A percentile compares a stretch with the other conserved stretches of the same genome.
phyloP scores from a whole-genome alignment of 2,888 invertebrate genomes.

The Lysandra coridon region DNA sequence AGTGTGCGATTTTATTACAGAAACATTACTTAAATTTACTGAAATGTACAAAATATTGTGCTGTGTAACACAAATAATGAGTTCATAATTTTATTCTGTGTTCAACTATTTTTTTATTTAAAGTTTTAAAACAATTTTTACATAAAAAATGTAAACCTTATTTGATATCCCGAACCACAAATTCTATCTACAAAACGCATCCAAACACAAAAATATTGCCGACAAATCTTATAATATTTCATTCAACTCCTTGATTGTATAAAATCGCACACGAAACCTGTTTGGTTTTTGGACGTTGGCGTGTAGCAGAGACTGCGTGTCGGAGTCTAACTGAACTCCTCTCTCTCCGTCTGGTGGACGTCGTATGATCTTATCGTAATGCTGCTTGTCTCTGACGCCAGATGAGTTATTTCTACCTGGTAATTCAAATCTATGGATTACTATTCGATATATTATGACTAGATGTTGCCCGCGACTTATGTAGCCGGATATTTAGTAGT shows the following conservation, averaged over 20 bases:
- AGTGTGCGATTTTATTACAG: slow-evolving; percentile 1
- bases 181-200: background rate
- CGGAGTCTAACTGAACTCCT: slow-evolving; percentile 33
- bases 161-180: background rate
- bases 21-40: background rate
- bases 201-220: background rate
- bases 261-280: slow-evolving; percentile 17
- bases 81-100: background rate
- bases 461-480: background rate
- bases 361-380: slow-evolving; percentile 67
- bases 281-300: slow-evolving; percentile 17
- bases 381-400: slow-evolving; percentile 64
- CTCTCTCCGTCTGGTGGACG: slow-evolving; percentile 53
- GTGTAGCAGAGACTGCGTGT: background rate
- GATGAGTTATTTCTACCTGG: slow-evolving; percentile 69
- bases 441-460: background rate
- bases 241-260: slow-evolving; percentile 23
- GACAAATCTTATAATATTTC: slow-evolving; percentile 15
- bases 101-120: background rate
- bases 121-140: background rate
- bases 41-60: background rate
- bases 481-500: background rate
- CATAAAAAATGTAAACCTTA: background rate
- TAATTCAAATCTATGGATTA: slow-evolving; percentile 26
- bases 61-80: background rate